Percentiles rank a stretch among this genome's conserved stretches.
Conservation (phyloP, 2,797 vertebrate species). For the Phaenicophaeus curvirostris region DNA sequence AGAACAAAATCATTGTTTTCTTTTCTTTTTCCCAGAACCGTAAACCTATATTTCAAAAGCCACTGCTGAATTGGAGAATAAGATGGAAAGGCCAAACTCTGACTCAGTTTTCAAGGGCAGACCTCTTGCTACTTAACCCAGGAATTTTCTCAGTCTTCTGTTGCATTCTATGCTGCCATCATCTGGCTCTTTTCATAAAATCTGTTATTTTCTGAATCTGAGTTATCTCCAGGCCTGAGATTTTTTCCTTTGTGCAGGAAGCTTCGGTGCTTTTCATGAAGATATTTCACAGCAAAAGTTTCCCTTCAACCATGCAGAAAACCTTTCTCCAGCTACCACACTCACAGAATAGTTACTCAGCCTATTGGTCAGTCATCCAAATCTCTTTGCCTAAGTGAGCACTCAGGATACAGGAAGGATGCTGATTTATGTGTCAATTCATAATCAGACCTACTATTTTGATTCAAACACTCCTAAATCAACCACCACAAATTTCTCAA, state of each 20-base stretch:
- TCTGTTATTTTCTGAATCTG: neutral
- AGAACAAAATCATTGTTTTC: neutral
- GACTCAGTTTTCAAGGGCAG: constrained; percentile 30
- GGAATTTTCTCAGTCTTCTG: constrained; percentile 12
- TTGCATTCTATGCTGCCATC: constrained; percentile 77
- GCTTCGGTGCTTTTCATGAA: neutral
- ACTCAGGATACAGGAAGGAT: neutral
- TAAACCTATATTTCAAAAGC: constrained; percentile 22
- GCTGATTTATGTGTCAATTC: neutral
- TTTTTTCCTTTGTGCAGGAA: neutral
- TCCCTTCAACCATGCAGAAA: neutral
- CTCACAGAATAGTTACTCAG: neutral
- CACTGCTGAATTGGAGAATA: neutral
- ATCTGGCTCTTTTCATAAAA: constrained; percentile 57
- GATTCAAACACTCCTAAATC: neutral
- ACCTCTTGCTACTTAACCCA: neutral
- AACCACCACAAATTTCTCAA: neutral
- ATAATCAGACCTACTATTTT: neutral
- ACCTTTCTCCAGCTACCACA: neutral
- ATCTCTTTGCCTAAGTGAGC: neutral
- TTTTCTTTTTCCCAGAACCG: neutral
- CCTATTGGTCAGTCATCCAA: neutral
- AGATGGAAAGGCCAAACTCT: constrained; percentile 3
- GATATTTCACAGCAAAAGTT: neutral
- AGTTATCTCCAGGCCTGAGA: neutral